Conservation (phyloP, 2,113 vertebrate species). For the Forbesichthys agassizii region DNA sequence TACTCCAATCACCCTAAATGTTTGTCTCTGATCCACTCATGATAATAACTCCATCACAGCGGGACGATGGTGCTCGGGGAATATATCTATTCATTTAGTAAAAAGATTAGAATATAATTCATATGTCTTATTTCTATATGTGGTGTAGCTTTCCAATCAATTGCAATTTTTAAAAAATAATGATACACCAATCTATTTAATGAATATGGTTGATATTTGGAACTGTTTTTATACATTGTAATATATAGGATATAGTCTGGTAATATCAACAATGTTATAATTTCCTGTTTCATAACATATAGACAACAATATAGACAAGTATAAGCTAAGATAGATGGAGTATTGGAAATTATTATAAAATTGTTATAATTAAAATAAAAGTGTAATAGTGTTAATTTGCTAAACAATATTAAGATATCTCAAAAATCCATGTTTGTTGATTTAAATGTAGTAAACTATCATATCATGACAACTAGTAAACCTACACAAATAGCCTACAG, state of each 20-base stretch:
- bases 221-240: constrained; percentile 1
- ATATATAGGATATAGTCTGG: background rate
- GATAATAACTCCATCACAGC: constrained; percentile 60
- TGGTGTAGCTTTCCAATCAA: constrained; percentile 64
- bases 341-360: background rate
- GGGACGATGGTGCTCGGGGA: constrained; percentile 63
- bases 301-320: background rate
- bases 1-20: constrained; percentile 70
- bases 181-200: constrained; percentile 67
- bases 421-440: background rate
- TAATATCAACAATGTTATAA: constrained; percentile 40
- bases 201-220: constrained; percentile 53
- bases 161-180: constrained; percentile 63
- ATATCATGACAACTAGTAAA: background rate
- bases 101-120: constrained; percentile 63
- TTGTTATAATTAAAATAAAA: background rate
- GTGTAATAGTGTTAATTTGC: background rate
- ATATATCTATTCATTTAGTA: constrained; percentile 72
- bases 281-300: no score
- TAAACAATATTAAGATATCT: background rate
- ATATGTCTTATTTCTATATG: constrained; percentile 64
- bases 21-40: constrained; percentile 67
- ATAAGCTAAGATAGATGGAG: background rate
- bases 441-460: background rate
- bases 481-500: background rate